phyloP scores from a whole-genome alignment of 2,797 vertebrate genomes.

The Sebastolobus altivelis region DNA sequence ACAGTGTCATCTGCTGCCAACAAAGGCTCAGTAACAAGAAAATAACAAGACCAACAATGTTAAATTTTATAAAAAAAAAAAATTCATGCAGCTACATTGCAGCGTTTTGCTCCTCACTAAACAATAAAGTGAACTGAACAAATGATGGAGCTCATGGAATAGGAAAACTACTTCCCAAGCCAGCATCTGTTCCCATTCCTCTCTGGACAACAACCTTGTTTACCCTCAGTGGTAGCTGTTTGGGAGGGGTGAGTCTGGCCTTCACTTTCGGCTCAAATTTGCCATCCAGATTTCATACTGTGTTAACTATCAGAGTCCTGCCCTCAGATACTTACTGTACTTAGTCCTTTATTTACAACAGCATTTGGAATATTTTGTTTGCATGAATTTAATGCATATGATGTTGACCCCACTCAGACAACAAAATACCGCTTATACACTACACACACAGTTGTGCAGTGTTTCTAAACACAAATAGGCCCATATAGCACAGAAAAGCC shows the following conservation, averaged over 20 bases:
- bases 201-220: constrained; percentile 12
- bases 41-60: too few species aligned
- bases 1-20: too few species aligned
- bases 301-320: not conserved
- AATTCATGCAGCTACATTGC: too few species aligned
- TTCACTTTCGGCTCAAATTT: not conserved
- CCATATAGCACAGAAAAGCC: not conserved
- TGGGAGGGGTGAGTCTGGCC: not conserved
- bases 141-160: not conserved
- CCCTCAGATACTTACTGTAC: not conserved
- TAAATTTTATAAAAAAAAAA: too few species aligned
- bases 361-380: not conserved
- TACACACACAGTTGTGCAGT: not conserved
- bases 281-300: not conserved
- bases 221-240: not conserved
- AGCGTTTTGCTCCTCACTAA: not conserved
- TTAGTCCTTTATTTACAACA: not conserved
- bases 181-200: constrained; percentile 8
- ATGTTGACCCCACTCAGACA: not conserved
- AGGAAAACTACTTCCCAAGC: not conserved
- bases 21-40: too few species aligned
- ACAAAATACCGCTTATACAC: not conserved
- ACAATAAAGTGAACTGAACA: not conserved
- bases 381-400: constrained; percentile 3
- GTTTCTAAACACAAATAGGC: not conserved